phyloP scores from a whole-genome alignment of 2,113 vertebrate species.

The Cavia porcellus region DNA sequence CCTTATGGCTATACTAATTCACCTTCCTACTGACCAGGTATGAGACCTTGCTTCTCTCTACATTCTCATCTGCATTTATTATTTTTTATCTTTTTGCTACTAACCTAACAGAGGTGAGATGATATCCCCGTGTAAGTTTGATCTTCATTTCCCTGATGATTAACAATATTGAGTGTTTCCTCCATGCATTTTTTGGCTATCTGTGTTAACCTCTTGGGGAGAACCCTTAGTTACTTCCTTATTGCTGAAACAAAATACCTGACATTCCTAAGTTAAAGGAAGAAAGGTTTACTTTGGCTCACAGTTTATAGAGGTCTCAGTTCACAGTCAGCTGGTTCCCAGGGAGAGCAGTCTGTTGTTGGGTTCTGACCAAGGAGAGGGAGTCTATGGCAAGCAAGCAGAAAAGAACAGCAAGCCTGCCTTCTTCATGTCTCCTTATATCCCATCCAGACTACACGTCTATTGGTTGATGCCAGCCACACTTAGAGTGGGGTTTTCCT shows the following conservation, averaged over 20 bases:
- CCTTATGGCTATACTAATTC: neutral
- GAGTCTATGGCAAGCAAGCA: neutral
- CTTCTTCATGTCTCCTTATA: neutral
- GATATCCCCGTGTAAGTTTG: neutral
- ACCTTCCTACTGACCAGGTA: neutral
- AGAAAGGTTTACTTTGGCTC: neutral
- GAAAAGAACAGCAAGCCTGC: neutral
- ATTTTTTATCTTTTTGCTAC: neutral
- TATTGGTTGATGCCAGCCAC: neutral
- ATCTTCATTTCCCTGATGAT: neutral
- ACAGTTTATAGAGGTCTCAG: neutral
- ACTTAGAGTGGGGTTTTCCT: neutral
- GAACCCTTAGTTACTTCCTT: neutral
- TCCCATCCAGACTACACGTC: neutral
- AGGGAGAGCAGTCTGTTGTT: neutral
- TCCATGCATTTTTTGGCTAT: neutral
- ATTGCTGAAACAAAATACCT: neutral
- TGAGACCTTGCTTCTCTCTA: neutral
- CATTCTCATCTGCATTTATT: neutral
- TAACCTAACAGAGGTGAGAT: neutral
- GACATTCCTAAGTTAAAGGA: neutral
- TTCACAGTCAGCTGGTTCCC: neutral
- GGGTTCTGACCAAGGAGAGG: neutral
- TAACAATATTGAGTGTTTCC: neutral
- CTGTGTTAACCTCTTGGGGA: neutral